These are phyloP conservation scores for Venturia canescens DNA, from an alignment of 1,140 invertebrate genomes.

Conservation along the genomic window DNA sequence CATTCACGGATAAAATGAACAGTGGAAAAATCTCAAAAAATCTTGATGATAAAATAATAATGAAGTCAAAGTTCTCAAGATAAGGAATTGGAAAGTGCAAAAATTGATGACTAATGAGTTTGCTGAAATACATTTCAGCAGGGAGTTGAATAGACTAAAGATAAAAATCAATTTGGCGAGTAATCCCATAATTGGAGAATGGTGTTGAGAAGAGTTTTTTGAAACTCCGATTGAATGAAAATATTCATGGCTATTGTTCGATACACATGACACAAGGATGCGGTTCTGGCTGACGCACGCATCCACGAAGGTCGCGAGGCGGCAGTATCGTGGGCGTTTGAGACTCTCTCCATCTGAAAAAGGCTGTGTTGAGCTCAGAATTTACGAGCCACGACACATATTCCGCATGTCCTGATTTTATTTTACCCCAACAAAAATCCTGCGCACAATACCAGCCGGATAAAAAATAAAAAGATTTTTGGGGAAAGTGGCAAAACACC, in stretches of 20 bases:
- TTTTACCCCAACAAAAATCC: background rate
- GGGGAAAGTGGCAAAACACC: constrained; percentile 21
- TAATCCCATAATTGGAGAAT: background rate
- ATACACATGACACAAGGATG: constrained; percentile 10
- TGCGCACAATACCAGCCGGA: too few relatives aligned
- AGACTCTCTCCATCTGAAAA: constrained; percentile 8
- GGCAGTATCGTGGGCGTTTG: constrained; percentile 1
- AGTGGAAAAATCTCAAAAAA: too few relatives aligned
- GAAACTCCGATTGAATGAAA: background rate
- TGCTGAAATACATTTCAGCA: too few relatives aligned
- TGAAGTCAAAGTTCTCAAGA: too few relatives aligned
- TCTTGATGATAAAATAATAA: too few relatives aligned
- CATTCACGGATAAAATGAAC: too few relatives aligned
- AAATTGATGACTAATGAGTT: too few relatives aligned
- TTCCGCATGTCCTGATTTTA: background rate
- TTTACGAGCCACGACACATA: background rate
- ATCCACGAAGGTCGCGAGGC: constrained; percentile 1
- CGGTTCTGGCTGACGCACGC: constrained; percentile 3
- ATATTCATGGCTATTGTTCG: constrained; percentile 22
- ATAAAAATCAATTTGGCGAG: background rate
- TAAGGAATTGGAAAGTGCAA: too few relatives aligned
- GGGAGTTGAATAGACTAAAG: too few relatives aligned
- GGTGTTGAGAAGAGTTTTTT: background rate
- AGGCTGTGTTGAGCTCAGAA: background rate
- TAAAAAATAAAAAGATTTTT: constrained; percentile 15